Conservation (phyloP, 2,113 vertebrate species). For the Solea senegalensis region DNA sequence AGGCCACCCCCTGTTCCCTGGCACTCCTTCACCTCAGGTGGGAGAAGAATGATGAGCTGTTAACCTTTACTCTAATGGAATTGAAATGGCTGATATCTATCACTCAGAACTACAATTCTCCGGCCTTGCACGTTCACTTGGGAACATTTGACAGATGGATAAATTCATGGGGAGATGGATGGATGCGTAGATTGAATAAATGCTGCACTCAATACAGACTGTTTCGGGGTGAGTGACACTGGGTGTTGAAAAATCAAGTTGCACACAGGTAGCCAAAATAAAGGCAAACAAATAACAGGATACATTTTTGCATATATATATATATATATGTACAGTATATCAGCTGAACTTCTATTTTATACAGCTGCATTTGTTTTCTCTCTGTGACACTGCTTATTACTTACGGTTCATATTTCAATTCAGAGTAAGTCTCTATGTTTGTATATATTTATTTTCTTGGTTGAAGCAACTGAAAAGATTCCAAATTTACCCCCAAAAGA, state of each 20-base stretch:
- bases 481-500: no score
- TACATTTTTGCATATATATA: no score
- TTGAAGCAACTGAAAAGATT: no score
- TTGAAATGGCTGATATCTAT: slow-evolving; percentile 68
- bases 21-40: slow-evolving; percentile 46
- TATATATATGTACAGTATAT: no score
- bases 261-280: neutral
- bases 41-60: slow-evolving; percentile 70
- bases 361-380: no score
- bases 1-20: neutral
- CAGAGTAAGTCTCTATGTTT: no score
- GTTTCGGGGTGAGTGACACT: slow-evolving; percentile 11
- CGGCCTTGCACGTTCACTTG: slow-evolving; percentile 33
- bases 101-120: slow-evolving; percentile 51
- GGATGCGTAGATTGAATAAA: slow-evolving; percentile 25
- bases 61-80: slow-evolving; percentile 74
- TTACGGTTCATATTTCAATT: no score
- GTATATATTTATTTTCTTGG: no score
- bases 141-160: slow-evolving; percentile 49
- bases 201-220: slow-evolving; percentile 19
- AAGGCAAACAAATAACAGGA: neutral
- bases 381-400: no score
- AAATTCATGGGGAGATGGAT: slow-evolving; percentile 32
- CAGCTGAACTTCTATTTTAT: no score
- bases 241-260: neutral